phyloP scores from a whole-genome alignment of 2,797 vertebrate species.

The Ctenopoma kingsleyae region DNA sequence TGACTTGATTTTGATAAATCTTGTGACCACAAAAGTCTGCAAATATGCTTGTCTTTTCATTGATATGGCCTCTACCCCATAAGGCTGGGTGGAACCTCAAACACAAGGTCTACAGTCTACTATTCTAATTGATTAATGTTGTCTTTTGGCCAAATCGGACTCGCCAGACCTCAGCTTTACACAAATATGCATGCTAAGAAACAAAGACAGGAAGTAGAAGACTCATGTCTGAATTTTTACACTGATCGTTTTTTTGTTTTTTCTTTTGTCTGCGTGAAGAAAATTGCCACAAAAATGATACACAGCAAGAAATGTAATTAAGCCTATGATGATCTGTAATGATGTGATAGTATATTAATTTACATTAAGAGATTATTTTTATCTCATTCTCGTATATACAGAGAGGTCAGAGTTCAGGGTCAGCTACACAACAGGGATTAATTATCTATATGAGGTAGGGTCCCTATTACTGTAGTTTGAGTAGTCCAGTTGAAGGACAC shows the following conservation, averaged over 20 bases:
- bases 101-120: conserved; percentile 57
- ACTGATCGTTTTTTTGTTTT: conserved; percentile 44
- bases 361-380: not conserved
- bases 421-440: conserved; percentile 11
- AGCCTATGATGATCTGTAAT: conserved; percentile 3
- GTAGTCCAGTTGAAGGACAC: conserved; percentile 9
- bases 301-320: conserved; percentile 10
- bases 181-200: conserved; percentile 77
- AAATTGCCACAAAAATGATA: conserved; percentile 30
- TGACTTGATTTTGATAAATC: conserved; percentile 9
- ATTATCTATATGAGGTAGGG: not conserved
- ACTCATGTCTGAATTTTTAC: conserved; percentile 68
- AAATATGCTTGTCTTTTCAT: conserved; percentile 29
- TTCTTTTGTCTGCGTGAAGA: conserved; percentile 52
- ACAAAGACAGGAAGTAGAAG: conserved; percentile 85
- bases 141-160: conserved; percentile 65
- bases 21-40: conserved; percentile 6
- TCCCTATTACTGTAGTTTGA: not conserved
- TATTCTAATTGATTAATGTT: conserved; percentile 71
- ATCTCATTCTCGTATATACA: not conserved
- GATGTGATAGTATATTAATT: conserved; percentile 13
- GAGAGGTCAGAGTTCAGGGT: conserved; percentile 33
- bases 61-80: conserved; percentile 53
- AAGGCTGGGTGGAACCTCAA: conserved; percentile 60
- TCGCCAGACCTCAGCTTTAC: conserved; percentile 68